Evolutionary conservation across 2,113 vertebrate genomes (phyloP).

Genomic region (Oplegnathus fasciatus): DNA sequence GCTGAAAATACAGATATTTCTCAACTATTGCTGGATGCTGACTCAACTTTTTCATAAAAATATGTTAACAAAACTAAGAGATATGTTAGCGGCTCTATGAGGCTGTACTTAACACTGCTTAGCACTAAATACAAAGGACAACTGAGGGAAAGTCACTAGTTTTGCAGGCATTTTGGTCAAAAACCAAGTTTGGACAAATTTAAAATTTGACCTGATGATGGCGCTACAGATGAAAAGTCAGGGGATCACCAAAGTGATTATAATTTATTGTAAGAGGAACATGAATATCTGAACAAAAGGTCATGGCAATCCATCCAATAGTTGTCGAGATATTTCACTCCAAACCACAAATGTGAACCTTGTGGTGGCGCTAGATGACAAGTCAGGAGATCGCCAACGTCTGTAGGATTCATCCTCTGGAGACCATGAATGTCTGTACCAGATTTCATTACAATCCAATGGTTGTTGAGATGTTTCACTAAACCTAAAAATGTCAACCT

Average conservation of each 20-base stretch:
- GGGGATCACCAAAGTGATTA: neutral
- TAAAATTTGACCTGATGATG: neutral
- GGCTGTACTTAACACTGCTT: neutral
- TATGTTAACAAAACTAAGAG: slow-evolving; percentile 1
- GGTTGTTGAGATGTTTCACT: neutral
- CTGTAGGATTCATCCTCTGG: too few relatives aligned
- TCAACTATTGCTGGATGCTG: neutral
- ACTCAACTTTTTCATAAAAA: neutral
- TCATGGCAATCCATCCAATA: neutral
- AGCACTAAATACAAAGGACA: neutral
- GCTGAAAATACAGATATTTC: slow-evolving; percentile 2
- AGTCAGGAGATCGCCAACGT: too few relatives aligned
- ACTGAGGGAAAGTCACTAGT: neutral
- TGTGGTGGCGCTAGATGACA: too few relatives aligned
- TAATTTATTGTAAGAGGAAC: neutral
- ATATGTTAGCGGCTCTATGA: neutral
- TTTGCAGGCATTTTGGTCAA: neutral
- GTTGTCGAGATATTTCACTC: neutral
- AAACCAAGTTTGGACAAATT: neutral
- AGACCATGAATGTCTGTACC: too few relatives aligned
- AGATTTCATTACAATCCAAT: too few relatives aligned
- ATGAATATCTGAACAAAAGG: neutral
- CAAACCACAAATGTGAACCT: neutral
- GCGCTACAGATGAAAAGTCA: neutral
- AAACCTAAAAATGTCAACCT: neutral